phyloP scores from a whole-genome alignment of 1,140 invertebrate species.

The Paraescarpia echinospica region DNA sequence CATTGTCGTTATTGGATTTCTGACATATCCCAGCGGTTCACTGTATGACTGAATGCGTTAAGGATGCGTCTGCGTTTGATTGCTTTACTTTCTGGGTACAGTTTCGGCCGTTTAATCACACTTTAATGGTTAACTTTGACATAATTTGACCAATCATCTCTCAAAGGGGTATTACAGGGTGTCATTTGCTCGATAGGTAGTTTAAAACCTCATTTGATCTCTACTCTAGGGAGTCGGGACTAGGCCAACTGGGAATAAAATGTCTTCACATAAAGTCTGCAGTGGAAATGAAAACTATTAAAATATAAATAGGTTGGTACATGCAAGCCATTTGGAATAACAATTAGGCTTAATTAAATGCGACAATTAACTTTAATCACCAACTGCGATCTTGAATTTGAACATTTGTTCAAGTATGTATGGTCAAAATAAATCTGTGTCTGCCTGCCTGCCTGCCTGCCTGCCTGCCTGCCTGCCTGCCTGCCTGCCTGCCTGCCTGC shows the following conservation, averaged over 20 bases:
- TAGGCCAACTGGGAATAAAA: no score
- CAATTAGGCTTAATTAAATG: no score
- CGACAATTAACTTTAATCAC: no score
- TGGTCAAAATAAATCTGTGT: no score
- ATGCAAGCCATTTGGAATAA: no score
- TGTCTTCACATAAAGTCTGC: not conserved
- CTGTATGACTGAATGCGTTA: not conserved
- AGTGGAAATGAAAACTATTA: not conserved
- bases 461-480: no score
- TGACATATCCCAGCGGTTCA: not conserved
- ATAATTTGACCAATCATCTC: not conserved
- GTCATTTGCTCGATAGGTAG: not conserved
- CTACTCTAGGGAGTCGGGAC: no score
- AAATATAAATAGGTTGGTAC: not conserved
- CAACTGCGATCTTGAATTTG: no score
- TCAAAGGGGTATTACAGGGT: not conserved
- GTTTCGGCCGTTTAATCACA: not conserved
- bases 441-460: no score
- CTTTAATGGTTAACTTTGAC: not conserved
- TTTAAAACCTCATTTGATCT: not conserved
- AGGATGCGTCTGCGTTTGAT: not conserved
- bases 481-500: no score
- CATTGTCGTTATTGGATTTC: not conserved
- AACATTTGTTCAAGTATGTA: no score
- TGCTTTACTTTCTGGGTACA: not conserved